Evolutionary conservation across 2,888 invertebrate genomes (phyloP).

Genomic region (Sepioteuthis lessoniana): DNA sequence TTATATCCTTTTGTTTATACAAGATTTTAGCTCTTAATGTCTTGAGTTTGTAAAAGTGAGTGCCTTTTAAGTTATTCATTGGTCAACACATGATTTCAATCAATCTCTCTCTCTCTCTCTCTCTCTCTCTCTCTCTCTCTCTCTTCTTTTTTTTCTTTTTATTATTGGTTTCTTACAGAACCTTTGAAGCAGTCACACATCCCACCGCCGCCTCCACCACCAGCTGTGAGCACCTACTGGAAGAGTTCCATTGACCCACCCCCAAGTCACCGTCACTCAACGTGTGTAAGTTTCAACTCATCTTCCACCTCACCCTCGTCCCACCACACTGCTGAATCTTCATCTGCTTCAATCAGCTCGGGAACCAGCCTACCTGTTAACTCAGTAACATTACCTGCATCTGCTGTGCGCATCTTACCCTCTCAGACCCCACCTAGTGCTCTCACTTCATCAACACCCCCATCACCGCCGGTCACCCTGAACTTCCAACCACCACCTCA

Average conservation of each 20-base stretch:
- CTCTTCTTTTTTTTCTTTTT: neutral
- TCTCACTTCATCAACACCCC: conserved; percentile 39
- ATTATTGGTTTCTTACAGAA: neutral
- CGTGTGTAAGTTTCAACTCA: conserved; percentile 48
- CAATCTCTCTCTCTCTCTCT: neutral
- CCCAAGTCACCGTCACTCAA: conserved; percentile 42
- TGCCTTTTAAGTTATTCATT: neutral
- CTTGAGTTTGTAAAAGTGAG: neutral
- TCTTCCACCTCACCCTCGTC: conserved; percentile 37
- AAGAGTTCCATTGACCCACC: conserved; percentile 37
- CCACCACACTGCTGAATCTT: conserved; percentile 38
- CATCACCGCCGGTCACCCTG: conserved; percentile 25
- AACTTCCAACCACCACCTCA: conserved; percentile 24
- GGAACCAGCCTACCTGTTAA: conserved; percentile 39
- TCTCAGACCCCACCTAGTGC: conserved; percentile 36
- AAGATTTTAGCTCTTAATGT: neutral
- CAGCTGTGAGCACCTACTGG: conserved; percentile 39
- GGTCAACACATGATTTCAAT: neutral
- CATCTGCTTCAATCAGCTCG: conserved; percentile 23
- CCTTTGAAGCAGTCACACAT: conserved; percentile 36
- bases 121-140: neutral
- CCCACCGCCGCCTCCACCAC: conserved; percentile 49
- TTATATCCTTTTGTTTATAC: too few relatives aligned
- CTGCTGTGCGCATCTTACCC: conserved; percentile 40
- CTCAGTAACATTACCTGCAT: conserved; percentile 35